Evolutionary conservation across 2,888 invertebrate species (phyloP).

Genomic region (Phrixothrix hirtus): DNA sequence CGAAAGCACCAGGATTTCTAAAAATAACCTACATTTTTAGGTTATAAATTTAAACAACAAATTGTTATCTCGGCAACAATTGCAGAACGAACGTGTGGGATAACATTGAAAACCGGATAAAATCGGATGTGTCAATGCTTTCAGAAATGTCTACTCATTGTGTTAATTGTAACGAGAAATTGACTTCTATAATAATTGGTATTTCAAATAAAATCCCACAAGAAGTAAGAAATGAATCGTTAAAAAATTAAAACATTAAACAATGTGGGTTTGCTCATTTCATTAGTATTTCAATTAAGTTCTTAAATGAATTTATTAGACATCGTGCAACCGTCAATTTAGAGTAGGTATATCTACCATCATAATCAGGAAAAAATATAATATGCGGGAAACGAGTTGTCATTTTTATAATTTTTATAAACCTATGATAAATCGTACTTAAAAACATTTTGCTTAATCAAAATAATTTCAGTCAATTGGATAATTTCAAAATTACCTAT

Average conservation of each 20-base stretch:
- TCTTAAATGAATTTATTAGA: conserved; percentile 36
- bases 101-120: background rate
- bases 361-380: conserved; percentile 18
- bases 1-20: background rate
- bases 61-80: too few relatives aligned
- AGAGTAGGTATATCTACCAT: conserved; percentile 30
- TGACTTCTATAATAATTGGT: conserved; percentile 16
- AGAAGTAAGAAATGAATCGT: conserved; percentile 20
- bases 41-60: too few relatives aligned
- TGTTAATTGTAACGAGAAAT: conserved; percentile 11
- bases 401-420: conserved; percentile 5
- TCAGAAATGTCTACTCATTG: conserved; percentile 2
- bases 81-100: background rate
- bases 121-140: background rate
- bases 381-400: conserved; percentile 21
- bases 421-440: conserved; percentile 1
- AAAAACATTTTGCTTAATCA: too few relatives aligned
- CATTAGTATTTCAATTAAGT: conserved; percentile 37
- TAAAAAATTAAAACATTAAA: conserved; percentile 33
- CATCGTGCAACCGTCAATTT: conserved; percentile 24
- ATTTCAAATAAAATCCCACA: conserved; percentile 20
- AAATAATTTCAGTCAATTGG: too few relatives aligned
- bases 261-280: conserved; percentile 37
- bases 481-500: too few relatives aligned
- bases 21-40: too few relatives aligned